Conservation (phyloP, 2,113 vertebrate species). For the Percina caprodes region DNA sequence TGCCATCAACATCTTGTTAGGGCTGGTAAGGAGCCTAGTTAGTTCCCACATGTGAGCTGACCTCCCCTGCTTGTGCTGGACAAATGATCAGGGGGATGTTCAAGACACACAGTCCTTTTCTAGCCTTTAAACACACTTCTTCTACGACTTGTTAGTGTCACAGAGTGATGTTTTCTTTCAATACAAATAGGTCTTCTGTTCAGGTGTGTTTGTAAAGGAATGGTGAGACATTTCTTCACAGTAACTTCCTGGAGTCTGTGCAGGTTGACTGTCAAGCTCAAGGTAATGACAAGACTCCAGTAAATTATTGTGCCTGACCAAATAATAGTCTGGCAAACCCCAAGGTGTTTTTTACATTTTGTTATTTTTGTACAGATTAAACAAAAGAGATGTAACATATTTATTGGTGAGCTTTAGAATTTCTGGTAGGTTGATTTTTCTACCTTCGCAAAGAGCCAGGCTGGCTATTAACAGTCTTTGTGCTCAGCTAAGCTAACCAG, state of each 20-base stretch:
- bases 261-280: not conserved
- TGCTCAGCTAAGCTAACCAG: constrained; percentile 28
- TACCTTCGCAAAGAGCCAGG: not conserved
- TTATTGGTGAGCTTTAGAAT: not conserved
- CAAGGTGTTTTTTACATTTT: not conserved
- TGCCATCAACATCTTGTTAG: constrained; percentile 53
- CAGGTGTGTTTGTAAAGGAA: constrained; percentile 8
- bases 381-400: not conserved
- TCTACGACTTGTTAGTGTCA: constrained; percentile 28
- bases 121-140: constrained; percentile 31
- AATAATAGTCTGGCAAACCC: not conserved
- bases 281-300: not conserved
- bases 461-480: constrained; percentile 19
- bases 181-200: constrained; percentile 9
- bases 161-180: constrained; percentile 4
- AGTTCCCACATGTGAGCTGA: constrained; percentile 52
- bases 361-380: not conserved
- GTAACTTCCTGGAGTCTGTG: not conserved
- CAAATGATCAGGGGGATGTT: constrained; percentile 41
- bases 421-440: not conserved
- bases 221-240: not conserved
- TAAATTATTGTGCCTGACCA: not conserved
- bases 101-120: constrained; percentile 15
- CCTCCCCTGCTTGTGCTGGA: constrained; percentile 4
- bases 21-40: constrained; percentile 54